Conservation (phyloP, 1,140 invertebrate species). For the Cherax destructor region DNA sequence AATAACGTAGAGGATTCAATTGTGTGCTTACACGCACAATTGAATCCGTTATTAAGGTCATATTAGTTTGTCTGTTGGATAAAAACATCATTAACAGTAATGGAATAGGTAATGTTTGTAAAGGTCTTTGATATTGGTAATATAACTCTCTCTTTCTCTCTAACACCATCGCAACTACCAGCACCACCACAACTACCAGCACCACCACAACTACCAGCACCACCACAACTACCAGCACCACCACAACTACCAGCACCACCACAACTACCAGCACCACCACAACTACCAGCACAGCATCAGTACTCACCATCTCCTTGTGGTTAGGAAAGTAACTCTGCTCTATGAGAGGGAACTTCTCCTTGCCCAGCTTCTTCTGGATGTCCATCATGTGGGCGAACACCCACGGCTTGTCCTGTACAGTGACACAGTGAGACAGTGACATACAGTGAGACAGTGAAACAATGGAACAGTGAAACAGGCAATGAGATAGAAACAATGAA, state of each 20-base stretch:
- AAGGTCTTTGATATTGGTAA: too few species aligned
- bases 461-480: too few species aligned
- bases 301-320: constrained; percentile 96
- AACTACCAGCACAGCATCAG: constrained; percentile 39
- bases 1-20: too few species aligned
- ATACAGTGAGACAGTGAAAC: too few species aligned
- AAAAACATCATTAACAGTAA: too few species aligned
- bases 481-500: constrained; percentile 5
- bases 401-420: constrained; percentile 89
- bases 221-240: too few species aligned
- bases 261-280: background rate
- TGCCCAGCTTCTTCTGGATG: constrained; percentile 90
- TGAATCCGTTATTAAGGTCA: too few species aligned
- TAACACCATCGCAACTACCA: background rate
- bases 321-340: constrained; percentile 97
- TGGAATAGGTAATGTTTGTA: background rate
- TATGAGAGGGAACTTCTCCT: constrained; percentile 95
- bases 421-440: background rate
- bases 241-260: too few species aligned
- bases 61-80: too few species aligned
- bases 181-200: background rate
- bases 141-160: too few species aligned
- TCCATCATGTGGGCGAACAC: constrained; percentile 94
- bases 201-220: too few species aligned
- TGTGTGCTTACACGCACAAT: constrained; percentile 73